Base-by-base conservation (phyloP, 2,888 invertebrate genomes). In the Ochropacha duplaris region DNA sequence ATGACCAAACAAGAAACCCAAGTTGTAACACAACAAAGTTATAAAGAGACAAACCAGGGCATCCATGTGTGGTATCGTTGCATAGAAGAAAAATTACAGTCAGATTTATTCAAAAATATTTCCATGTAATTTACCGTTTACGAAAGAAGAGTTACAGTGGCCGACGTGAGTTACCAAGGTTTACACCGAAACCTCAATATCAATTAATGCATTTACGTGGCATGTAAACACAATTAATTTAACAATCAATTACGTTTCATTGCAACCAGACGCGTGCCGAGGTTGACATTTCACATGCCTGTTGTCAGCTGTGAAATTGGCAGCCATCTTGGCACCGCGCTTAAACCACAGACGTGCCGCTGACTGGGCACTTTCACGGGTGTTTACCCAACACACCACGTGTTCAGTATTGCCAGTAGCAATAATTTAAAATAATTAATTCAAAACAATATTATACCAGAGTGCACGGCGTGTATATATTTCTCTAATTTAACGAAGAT, bases 301-400 rank as follows among this genome's bases (percentile, higher is more conserved):
- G 71, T 57, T 65, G 70, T 67, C 71, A 69, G 65, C 67, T 71
- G 77, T 71, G 66, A 69, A 72, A 78, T 77, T 72, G 71, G 64
- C 57, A 66, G 72, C 80, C 79, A 80, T 79, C 73, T 80, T 78
- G 76, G 60, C 64, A 63, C 70, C 65, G 66, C 71, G 69, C 61
- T 66, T 64, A 69, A 76, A 78, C 76, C 78, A 65, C 76, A 74
- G 62, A 68, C 73, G 70, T 74, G 75, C 65, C 64, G 68, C 58
- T 72, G 72, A 71, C 72, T 66, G 72, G 64, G 60, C 69, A 69
- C 72, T 74, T 71, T 71, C 69, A 73, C 71, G 71, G 70, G 62
- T 64, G 72, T 73, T 74, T 69, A 68, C 70, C 70, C 68, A 62
- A 68, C 70, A 70, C 68, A 62, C 62, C 60, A 62, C 44, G 44